Conservation (phyloP, 2,888 invertebrate genomes). For the Calliscelio sp. region DNA sequence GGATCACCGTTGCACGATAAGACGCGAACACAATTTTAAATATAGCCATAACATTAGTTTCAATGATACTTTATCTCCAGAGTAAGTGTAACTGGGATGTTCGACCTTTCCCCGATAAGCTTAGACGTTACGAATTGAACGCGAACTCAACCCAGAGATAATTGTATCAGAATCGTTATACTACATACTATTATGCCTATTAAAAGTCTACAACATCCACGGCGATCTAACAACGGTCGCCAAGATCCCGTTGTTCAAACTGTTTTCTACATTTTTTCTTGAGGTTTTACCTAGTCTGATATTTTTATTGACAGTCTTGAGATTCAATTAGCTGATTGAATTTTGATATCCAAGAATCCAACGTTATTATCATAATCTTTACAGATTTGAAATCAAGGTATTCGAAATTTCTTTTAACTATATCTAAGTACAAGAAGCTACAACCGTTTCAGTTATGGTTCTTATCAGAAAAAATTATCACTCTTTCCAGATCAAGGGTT, state of each 20-base stretch:
- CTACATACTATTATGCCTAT: constrained; percentile 73
- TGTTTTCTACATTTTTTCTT: no score
- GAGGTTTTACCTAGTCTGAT: no score
- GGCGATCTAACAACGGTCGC: constrained; percentile 6
- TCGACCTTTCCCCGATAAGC: constrained; percentile 85
- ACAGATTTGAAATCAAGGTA: no score
- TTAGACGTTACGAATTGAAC: constrained; percentile 77
- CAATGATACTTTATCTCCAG: constrained; percentile 83
- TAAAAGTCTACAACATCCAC: constrained; percentile 77
- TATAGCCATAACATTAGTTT: constrained; percentile 83
- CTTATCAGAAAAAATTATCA: no score
- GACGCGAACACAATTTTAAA: constrained; percentile 79
- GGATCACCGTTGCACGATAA: constrained; percentile 76
- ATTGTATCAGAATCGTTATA: constrained; percentile 76
- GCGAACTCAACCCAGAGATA: constrained; percentile 73
- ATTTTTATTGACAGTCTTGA: background rate
- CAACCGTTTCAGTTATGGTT: no score
- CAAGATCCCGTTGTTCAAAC: constrained; percentile 25
- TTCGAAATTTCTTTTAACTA: no score
- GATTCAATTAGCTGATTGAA: no score
- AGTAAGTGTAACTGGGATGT: constrained; percentile 84
- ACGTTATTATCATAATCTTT: no score
- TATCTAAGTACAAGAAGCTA: no score
- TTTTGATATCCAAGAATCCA: no score
- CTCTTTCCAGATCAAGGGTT: no score